Conservation (phyloP, 2,888 invertebrate species). For the Laothoe populi region DNA sequence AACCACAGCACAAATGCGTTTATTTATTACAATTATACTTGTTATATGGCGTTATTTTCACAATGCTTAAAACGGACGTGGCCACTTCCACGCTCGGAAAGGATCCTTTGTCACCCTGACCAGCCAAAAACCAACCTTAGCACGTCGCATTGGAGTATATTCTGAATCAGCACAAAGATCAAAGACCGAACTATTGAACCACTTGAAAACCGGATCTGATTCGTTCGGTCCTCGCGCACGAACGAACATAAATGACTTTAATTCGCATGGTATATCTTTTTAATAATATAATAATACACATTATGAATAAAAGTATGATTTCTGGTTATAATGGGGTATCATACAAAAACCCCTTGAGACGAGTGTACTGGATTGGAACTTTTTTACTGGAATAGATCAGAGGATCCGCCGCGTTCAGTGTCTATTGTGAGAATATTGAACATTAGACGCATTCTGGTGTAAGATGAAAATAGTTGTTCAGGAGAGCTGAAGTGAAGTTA, state of each 20-base stretch:
- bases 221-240: conserved; percentile 75
- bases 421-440: neutral
- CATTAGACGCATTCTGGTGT: neutral
- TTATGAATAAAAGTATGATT: conserved; percentile 61
- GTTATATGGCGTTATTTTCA: conserved; percentile 15
- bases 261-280: conserved; percentile 77
- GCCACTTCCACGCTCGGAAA: conserved; percentile 51
- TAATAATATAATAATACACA: conserved; percentile 73
- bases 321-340: conserved; percentile 34
- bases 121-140: conserved; percentile 35
- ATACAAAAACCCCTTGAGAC: conserved; percentile 42
- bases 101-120: conserved; percentile 35
- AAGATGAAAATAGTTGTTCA: no score
- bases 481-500: no score
- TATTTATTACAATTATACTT: conserved; percentile 8
- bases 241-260: conserved; percentile 64
- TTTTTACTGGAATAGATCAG: neutral
- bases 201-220: conserved; percentile 80
- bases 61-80: conserved; percentile 55
- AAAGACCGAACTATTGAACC: conserved; percentile 51
- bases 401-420: neutral
- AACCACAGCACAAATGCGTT: neutral
- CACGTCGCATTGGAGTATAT: conserved; percentile 29
- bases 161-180: conserved; percentile 29
- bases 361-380: conserved; percentile 18